phyloP scores from a whole-genome alignment of 2,797 vertebrate species.

The Numenius phaeopus region DNA sequence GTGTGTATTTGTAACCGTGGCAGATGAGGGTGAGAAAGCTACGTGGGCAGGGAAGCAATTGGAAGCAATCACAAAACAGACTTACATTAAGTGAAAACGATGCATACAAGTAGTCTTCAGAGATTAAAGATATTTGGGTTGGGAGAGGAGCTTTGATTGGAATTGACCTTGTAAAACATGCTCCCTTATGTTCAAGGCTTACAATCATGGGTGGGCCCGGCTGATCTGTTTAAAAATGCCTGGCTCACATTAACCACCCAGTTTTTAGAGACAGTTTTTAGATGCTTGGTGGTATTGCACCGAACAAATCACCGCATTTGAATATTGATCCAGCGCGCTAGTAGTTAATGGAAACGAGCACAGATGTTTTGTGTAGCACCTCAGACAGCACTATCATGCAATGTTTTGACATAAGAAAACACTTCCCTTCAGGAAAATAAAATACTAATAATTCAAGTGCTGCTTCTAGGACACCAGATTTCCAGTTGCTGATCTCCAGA shows the following conservation, averaged over 20 bases:
- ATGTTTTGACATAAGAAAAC: constrained; percentile 14
- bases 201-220: constrained; percentile 78
- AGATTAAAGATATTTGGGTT: constrained; percentile 75
- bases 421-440: constrained; percentile 25
- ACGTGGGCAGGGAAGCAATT: constrained; percentile 50
- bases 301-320: constrained; percentile 9
- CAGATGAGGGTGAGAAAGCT: constrained; percentile 49
- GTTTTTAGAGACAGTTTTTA: constrained; percentile 37
- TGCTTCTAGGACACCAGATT: constrained; percentile 25
- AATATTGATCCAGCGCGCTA: not conserved
- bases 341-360: constrained; percentile 2
- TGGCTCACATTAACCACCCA: constrained; percentile 67
- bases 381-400: not conserved
- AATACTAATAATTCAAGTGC: not conserved
- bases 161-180: constrained; percentile 64
- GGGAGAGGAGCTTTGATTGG: constrained; percentile 75
- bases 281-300: not conserved
- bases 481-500: not conserved
- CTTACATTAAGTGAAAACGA: constrained; percentile 60
- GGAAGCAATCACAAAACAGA: constrained; percentile 55
- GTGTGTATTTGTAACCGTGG: constrained; percentile 10
- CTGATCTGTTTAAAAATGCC: constrained; percentile 60
- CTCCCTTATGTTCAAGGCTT: constrained; percentile 63
- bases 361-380: constrained; percentile 10
- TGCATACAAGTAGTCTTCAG: constrained; percentile 55